Percentiles rank a stretch among this genome's conserved stretches.
phyloP scores from a whole-genome alignment of 2,888 invertebrate genomes.

The Monopis laevigella region DNA sequence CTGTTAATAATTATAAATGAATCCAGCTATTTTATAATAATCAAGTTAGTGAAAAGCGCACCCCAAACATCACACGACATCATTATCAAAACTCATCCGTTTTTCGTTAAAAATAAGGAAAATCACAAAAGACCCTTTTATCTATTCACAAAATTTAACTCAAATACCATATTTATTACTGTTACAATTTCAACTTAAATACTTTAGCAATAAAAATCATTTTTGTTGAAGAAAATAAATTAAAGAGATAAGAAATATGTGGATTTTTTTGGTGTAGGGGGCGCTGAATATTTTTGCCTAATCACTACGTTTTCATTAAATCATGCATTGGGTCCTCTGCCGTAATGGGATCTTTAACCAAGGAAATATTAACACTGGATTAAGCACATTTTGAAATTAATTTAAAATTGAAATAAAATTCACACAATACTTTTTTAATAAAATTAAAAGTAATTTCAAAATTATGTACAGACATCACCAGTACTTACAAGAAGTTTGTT shows the following conservation, averaged over 20 bases:
- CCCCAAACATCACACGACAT: slow-evolving; percentile 10
- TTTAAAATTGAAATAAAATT: no score
- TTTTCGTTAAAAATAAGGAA: slow-evolving; percentile 9
- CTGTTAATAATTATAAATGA: neutral
- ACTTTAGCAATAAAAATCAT: neutral
- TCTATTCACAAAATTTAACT: no score
- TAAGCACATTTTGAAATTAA: no score
- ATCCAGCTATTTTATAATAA: no score
- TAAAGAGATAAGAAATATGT: no score
- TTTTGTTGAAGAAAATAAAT: neutral
- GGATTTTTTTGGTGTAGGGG: slow-evolving; percentile 16
- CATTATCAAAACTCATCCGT: slow-evolving; percentile 3
- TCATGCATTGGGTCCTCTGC: slow-evolving; percentile 8
- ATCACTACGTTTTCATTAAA: slow-evolving; percentile 49
- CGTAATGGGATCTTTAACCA: slow-evolving; percentile 1
- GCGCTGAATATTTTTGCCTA: slow-evolving; percentile 35
- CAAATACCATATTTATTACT: no score
- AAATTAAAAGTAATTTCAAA: no score
- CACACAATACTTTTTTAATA: no score
- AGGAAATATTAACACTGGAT: neutral
- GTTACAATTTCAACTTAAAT: neutral
- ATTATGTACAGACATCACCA: no score
- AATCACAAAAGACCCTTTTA: slow-evolving; percentile 7
- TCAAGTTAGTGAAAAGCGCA: no score
- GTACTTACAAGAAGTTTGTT: no score